These are phyloP conservation scores for Thalassoma bifasciatum DNA, from an alignment of 2,113 vertebrate species.

Conservation along the genomic window DNA sequence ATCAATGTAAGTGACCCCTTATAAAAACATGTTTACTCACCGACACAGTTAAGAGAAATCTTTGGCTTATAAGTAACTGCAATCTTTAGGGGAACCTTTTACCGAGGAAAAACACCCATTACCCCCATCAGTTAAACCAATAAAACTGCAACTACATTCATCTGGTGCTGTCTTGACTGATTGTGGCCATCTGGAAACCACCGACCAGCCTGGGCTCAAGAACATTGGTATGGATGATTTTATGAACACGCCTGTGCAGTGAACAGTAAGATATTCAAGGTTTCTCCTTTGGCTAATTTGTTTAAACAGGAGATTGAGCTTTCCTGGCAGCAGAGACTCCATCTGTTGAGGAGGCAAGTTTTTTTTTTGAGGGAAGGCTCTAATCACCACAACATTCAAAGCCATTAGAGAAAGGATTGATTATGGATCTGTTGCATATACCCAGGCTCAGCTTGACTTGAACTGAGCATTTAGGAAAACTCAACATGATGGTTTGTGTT, in stretches of 20 bases:
- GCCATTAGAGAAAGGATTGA: slow-evolving; percentile 59
- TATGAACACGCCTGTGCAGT: slow-evolving; percentile 62
- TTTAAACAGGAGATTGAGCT: slow-evolving; percentile 70
- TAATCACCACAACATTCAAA: slow-evolving; percentile 59
- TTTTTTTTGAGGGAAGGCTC: slow-evolving; percentile 33
- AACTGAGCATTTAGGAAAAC: slow-evolving; percentile 28
- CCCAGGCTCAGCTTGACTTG: not conserved
- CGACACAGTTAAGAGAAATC: slow-evolving; percentile 4
- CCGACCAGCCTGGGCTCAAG: slow-evolving; percentile 25
- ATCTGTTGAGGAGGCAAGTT: slow-evolving; percentile 61
- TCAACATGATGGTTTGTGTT: not conserved
- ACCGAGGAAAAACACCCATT: slow-evolving; percentile 34
- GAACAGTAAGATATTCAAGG: slow-evolving; percentile 63
- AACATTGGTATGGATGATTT: slow-evolving; percentile 74
- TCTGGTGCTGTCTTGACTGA: slow-evolving; percentile 33
- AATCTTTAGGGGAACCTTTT: slow-evolving; percentile 23
- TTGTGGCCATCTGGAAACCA: slow-evolving; percentile 70
- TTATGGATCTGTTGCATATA: slow-evolving; percentile 39
- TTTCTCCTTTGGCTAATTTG: slow-evolving; percentile 71
- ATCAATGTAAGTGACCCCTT: not conserved
- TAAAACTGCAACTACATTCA: slow-evolving; percentile 34
- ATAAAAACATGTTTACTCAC: slow-evolving; percentile 24
- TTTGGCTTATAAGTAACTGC: slow-evolving; percentile 10
- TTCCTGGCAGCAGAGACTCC: slow-evolving; percentile 37
- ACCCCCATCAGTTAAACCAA: slow-evolving; percentile 43